These are phyloP conservation scores for Gadopsis bispinosus DNA, from an alignment of 2,797 vertebrate genomes.

Conservation along the genomic window DNA sequence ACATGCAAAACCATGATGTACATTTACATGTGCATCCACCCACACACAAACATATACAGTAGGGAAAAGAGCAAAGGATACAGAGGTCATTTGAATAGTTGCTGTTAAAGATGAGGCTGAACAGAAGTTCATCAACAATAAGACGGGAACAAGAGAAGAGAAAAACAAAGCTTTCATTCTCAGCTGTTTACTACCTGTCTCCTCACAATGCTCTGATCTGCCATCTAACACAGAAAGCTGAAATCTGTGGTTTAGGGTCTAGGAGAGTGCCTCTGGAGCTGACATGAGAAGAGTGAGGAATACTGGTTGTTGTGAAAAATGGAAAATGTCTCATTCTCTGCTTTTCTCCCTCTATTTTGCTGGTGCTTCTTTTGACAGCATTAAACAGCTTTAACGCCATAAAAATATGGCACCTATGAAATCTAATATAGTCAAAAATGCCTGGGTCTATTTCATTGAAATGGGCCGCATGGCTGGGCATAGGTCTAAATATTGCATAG, in stretches of 20 bases:
- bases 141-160: constrained; percentile 30
- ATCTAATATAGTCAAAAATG: constrained; percentile 1
- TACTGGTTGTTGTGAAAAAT: constrained; percentile 16
- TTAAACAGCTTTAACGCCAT: constrained; percentile 9
- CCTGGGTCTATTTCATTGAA: neutral
- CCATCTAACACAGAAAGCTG: constrained; percentile 26
- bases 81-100: constrained; percentile 9
- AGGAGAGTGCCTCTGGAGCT: constrained; percentile 6
- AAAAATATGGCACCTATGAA: neutral
- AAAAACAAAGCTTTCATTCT: constrained; percentile 17
- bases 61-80: neutral
- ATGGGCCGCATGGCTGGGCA: neutral
- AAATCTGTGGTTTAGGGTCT: constrained; percentile 25
- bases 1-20: constrained; percentile 15
- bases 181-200: constrained; percentile 31
- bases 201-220: constrained; percentile 35
- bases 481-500: neutral
- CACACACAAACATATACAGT: neutral
- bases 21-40: neutral
- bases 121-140: constrained; percentile 28
- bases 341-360: neutral
- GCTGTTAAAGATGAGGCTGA: constrained; percentile 3
- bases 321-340: neutral
- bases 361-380: neutral
- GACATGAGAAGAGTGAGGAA: neutral